Evolutionary conservation across 2,888 invertebrate species (phyloP).

Genomic region (Frankliniella fusca): DNA sequence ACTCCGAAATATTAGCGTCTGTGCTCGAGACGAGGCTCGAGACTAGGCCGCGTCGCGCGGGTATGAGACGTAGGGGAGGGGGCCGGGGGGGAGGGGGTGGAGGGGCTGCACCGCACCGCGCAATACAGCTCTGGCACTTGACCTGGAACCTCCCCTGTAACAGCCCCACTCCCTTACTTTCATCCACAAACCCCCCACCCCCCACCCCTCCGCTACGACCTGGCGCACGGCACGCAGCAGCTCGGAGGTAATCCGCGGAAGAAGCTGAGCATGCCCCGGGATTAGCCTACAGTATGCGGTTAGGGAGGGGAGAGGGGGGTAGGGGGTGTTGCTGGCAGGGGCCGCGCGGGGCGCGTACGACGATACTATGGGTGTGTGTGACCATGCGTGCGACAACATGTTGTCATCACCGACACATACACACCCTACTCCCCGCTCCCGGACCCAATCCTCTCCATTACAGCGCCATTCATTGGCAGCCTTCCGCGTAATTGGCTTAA

Average conservation of each 20-base stretch:
- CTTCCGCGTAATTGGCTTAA: too few relatives aligned
- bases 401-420: neutral
- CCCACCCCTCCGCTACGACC: neutral
- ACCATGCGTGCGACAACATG: neutral
- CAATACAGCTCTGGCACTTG: neutral
- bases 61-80: too few relatives aligned
- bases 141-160: neutral
- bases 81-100: too few relatives aligned
- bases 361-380: too few relatives aligned
- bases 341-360: neutral
- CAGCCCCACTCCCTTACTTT: too few relatives aligned
- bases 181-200: too few relatives aligned
- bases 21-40: too few relatives aligned
- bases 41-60: too few relatives aligned
- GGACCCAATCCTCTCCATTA: too few relatives aligned
- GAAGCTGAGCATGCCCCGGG: neutral
- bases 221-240: neutral
- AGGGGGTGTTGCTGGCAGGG: neutral
- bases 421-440: neutral
- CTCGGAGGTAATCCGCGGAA: slow-evolving; percentile 15
- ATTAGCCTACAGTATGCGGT: neutral
- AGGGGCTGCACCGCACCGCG: neutral
- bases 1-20: too few relatives aligned
- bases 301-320: neutral
- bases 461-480: too few relatives aligned